Evolutionary conservation across 2,113 vertebrate genomes (phyloP).

Genomic region (Myocastor coypus): DNA sequence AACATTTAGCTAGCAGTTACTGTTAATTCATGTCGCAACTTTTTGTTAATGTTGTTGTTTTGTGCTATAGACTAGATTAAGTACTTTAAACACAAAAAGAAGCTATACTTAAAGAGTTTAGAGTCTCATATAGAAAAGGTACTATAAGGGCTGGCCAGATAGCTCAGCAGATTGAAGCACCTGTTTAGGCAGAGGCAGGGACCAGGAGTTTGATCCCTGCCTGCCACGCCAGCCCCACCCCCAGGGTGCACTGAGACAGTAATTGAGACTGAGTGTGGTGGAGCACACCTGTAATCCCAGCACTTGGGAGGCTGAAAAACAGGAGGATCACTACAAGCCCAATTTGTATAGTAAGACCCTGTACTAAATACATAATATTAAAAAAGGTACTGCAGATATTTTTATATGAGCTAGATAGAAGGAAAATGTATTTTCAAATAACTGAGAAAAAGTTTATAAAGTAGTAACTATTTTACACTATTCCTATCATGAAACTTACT

Average conservation of each 20-base stretch:
- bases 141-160: background rate
- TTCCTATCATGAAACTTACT: slow-evolving; percentile 27
- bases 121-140: background rate
- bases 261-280: too few relatives aligned
- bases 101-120: slow-evolving; percentile 29
- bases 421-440: slow-evolving; percentile 34
- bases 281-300: too few relatives aligned
- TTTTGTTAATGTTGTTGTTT: slow-evolving; percentile 50
- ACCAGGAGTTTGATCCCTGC: too few relatives aligned
- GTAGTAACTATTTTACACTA: slow-evolving; percentile 17
- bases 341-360: too few relatives aligned
- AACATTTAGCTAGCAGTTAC: background rate
- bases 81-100: slow-evolving; percentile 1
- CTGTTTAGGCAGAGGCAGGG: too few relatives aligned
- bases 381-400: background rate
- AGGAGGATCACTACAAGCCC: too few relatives aligned
- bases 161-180: too few relatives aligned
- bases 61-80: background rate
- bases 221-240: too few relatives aligned
- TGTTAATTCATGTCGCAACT: slow-evolving; percentile 19
- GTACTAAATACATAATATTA: too few relatives aligned
- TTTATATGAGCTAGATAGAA: slow-evolving; percentile 30
- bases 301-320: too few relatives aligned
- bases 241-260: too few relatives aligned
- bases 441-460: slow-evolving; percentile 39